These are phyloP conservation scores for Pipistrellus kuhlii DNA, from an alignment of 2,797 vertebrate species.

Conservation along the genomic window DNA sequence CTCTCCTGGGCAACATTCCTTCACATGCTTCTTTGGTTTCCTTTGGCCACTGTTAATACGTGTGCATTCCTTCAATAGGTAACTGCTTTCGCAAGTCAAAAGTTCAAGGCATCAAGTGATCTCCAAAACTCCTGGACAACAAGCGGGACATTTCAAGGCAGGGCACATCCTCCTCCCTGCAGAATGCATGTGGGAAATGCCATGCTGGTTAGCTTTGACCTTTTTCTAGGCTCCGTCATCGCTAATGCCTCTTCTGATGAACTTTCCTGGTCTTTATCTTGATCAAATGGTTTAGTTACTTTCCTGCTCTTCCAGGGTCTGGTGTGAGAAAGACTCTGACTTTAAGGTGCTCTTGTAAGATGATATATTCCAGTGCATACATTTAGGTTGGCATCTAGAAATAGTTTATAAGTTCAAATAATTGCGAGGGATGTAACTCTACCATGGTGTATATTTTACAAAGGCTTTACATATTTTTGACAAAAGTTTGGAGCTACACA, in stretches of 20 bases:
- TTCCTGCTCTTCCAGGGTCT: background rate
- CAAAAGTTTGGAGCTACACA: background rate
- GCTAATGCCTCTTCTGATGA: conserved; percentile 12
- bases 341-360: background rate
- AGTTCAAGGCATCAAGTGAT: background rate
- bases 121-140: background rate
- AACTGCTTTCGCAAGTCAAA: background rate
- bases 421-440: background rate
- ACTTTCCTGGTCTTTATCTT: background rate
- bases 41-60: background rate
- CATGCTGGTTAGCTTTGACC: background rate
- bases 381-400: background rate
- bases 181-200: background rate
- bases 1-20: background rate
- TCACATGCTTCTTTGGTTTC: background rate
- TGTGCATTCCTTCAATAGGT: background rate
- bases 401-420: background rate
- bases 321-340: conserved; percentile 8
- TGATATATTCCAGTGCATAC: background rate
- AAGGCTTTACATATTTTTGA: background rate
- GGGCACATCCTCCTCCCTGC: background rate
- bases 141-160: background rate
- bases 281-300: background rate
- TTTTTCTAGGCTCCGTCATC: background rate
- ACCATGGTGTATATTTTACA: background rate